A percentile compares a stretch with the other conserved stretches of the same genome.
These are phyloP conservation scores for Rosalia funebris DNA, from an alignment of 2,888 invertebrate genomes.

Conservation along the genomic window DNA sequence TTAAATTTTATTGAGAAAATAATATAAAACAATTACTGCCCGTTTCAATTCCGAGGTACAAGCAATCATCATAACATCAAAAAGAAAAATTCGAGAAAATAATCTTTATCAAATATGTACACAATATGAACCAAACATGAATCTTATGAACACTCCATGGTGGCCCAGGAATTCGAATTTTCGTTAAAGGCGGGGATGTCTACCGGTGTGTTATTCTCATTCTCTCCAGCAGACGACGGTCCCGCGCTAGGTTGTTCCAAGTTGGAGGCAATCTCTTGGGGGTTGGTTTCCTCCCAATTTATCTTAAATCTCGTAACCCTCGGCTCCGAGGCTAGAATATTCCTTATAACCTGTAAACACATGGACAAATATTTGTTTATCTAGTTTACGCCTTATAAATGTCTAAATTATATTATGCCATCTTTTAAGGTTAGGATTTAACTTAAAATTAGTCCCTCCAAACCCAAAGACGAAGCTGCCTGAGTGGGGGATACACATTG, in stretches of 20 bases:
- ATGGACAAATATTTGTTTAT: background rate
- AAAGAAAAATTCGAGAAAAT: background rate
- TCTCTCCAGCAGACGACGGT: slow-evolving; percentile 62
- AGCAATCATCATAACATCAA: background rate
- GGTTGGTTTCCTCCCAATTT: slow-evolving; percentile 86
- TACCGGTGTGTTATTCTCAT: slow-evolving; percentile 50
- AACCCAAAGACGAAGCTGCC: too few species aligned
- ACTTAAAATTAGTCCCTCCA: too few species aligned
- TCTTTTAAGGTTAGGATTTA: too few species aligned
- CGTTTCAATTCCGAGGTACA: background rate
- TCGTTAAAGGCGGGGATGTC: slow-evolving; percentile 68
- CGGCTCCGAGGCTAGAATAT: slow-evolving; percentile 89
- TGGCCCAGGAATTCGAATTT: slow-evolving; percentile 72
- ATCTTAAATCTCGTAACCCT: slow-evolving; percentile 97
- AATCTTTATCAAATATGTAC: background rate
- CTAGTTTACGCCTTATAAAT: too few species aligned
- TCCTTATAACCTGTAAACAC: slow-evolving; percentile 71
- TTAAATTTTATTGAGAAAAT: background rate
- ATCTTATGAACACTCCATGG: slow-evolving; percentile 68
- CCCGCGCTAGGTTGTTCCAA: slow-evolving; percentile 65
- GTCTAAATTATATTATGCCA: too few species aligned
- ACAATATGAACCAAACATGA: too few species aligned
- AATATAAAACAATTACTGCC: background rate
- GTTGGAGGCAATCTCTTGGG: slow-evolving; percentile 63
- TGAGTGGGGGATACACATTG: too few species aligned